These are phyloP conservation scores for Microcebus griseorufus DNA, from an alignment of 2,113 vertebrate species.

Conservation along the genomic window DNA sequence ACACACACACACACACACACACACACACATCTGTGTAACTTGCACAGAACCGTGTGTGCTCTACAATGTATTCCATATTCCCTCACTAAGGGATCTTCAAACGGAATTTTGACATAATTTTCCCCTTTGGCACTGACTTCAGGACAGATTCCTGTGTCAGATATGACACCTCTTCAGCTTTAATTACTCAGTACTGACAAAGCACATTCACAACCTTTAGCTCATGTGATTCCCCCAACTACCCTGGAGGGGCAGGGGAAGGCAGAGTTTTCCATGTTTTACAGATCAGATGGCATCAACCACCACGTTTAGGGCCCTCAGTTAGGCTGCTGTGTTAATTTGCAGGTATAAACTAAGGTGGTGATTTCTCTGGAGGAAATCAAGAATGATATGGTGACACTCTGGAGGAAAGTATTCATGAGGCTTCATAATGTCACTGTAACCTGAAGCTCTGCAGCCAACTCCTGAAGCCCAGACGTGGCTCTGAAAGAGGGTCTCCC, in stretches of 20 bases:
- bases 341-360: background rate
- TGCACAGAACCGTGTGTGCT: background rate
- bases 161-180: background rate
- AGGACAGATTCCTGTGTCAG: background rate
- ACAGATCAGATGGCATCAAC: background rate
- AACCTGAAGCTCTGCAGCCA: background rate
- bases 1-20: background rate
- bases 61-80: background rate
- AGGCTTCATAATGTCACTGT: background rate
- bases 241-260: background rate
- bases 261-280: background rate
- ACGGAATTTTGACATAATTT: background rate
- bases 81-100: background rate
- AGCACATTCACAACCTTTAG: background rate
- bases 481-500: background rate
- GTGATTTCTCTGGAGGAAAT: background rate
- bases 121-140: background rate
- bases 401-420: too few species aligned
- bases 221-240: background rate
- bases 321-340: background rate
- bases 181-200: background rate
- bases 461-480: background rate
- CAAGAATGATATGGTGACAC: background rate
- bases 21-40: background rate
- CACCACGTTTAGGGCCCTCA: background rate